Percentiles rank a stretch among this genome's conserved stretches.
Conservation (phyloP, 2,888 invertebrate species). For the Dermolepida albohirtum region DNA sequence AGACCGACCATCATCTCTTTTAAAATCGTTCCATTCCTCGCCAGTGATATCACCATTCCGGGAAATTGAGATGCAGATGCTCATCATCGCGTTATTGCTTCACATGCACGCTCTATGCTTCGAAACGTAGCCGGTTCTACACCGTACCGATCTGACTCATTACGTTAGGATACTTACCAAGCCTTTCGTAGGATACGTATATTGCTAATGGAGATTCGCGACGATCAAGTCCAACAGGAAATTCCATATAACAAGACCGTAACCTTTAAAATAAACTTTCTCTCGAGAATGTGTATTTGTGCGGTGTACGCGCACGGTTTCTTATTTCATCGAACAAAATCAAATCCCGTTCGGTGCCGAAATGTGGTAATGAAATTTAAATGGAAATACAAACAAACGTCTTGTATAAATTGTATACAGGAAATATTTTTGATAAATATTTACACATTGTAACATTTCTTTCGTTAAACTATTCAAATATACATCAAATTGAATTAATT, state of each 20-base stretch:
- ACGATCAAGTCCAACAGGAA: constrained; percentile 28
- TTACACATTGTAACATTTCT: too few species aligned
- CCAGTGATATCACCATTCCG: constrained; percentile 28
- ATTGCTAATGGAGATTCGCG: constrained; percentile 28
- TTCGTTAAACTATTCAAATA: too few species aligned
- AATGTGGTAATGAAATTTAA: neutral
- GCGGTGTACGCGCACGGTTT: neutral
- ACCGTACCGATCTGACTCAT: constrained; percentile 10
- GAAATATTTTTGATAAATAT: too few species aligned
- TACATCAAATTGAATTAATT: too few species aligned
- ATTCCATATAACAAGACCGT: constrained; percentile 28
- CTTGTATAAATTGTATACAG: too few species aligned
- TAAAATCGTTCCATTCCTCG: neutral
- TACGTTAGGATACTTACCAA: constrained; percentile 18
- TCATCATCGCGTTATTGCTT: neutral
- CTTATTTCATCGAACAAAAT: constrained; percentile 2
- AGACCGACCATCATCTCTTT: constrained; percentile 4
- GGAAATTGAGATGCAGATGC: constrained; percentile 32
- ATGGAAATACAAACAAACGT: neutral
- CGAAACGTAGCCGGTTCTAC: neutral
- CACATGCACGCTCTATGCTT: too few species aligned
- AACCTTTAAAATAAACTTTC: constrained; percentile 29
- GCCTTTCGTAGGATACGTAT: constrained; percentile 1
- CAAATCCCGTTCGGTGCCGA: neutral
- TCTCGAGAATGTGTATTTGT: neutral